phyloP scores from a whole-genome alignment of 2,797 vertebrate genomes.

The Sebastes ruberrimus region DNA sequence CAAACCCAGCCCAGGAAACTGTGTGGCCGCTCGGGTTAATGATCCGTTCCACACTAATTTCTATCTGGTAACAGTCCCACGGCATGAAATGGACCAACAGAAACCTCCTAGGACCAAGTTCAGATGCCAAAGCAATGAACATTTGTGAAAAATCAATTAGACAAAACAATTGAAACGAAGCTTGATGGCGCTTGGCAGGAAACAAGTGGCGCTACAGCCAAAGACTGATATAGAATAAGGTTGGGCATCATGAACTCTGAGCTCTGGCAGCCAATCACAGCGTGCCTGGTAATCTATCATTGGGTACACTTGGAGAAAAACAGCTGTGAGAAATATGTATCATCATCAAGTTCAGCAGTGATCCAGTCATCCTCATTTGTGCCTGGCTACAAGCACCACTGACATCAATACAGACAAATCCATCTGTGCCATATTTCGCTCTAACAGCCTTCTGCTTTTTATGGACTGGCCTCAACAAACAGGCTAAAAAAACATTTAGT shows the following conservation, averaged over 20 bases:
- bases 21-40: not conserved
- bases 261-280: constrained; percentile 13
- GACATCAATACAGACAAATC: not conserved
- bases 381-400: not conserved
- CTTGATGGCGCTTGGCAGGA: not conserved
- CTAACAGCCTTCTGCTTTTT: not conserved
- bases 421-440: not conserved
- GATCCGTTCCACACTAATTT: constrained; percentile 22
- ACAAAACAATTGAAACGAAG: constrained; percentile 10
- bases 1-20: not conserved
- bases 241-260: not conserved
- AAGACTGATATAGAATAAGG: not conserved
- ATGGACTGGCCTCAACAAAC: not conserved
- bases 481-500: not conserved
- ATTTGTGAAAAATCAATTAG: constrained; percentile 24
- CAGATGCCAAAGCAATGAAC: not conserved
- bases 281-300: not conserved
- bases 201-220: not conserved
- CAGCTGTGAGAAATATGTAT: not conserved
- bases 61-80: constrained; percentile 9
- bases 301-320: not conserved
- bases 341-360: not conserved
- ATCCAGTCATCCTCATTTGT: constrained; percentile 3
- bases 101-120: not conserved
- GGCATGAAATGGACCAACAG: not conserved